These are phyloP conservation scores for Encarsia formosa DNA, from an alignment of 2,888 invertebrate genomes.

Conservation along the genomic window DNA sequence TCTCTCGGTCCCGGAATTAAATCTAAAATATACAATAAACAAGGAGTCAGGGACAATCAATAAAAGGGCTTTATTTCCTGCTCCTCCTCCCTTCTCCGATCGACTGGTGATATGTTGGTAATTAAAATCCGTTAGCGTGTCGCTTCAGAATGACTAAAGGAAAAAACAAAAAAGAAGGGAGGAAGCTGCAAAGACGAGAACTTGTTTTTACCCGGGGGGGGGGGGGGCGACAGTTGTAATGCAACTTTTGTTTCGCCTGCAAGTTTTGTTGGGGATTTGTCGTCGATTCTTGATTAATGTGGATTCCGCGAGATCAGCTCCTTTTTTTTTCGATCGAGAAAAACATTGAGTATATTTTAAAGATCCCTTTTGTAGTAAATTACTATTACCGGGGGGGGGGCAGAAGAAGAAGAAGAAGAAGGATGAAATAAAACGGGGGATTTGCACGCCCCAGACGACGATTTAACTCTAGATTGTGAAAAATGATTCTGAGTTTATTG, in stretches of 20 bases:
- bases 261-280: too few species aligned
- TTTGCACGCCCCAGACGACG: not conserved
- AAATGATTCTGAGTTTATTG: conserved; percentile 42
- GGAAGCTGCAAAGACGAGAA: not conserved
- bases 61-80: conserved; percentile 34
- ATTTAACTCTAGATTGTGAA: conserved; percentile 40
- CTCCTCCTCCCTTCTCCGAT: conserved; percentile 12
- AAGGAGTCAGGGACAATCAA: conserved; percentile 50
- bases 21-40: conserved; percentile 52
- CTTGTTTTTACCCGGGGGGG: conserved; percentile 1
- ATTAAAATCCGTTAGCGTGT: conserved; percentile 40
- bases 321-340: too few species aligned
- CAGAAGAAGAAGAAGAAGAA: not conserved
- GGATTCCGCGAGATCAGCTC: too few species aligned
- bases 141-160: too few species aligned
- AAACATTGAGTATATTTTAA: too few species aligned
- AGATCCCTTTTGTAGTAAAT: too few species aligned
- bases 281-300: too few species aligned
- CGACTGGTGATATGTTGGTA: conserved; percentile 41
- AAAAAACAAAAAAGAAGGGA: not conserved
- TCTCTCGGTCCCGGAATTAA: conserved; percentile 42
- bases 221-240: conserved; percentile 1
- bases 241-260: conserved; percentile 12
- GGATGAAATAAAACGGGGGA: not conserved
- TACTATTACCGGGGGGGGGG: too few species aligned